These are phyloP conservation scores for Drosophila neocordata DNA, from an alignment of 1,140 invertebrate species.

Conservation along the genomic window DNA sequence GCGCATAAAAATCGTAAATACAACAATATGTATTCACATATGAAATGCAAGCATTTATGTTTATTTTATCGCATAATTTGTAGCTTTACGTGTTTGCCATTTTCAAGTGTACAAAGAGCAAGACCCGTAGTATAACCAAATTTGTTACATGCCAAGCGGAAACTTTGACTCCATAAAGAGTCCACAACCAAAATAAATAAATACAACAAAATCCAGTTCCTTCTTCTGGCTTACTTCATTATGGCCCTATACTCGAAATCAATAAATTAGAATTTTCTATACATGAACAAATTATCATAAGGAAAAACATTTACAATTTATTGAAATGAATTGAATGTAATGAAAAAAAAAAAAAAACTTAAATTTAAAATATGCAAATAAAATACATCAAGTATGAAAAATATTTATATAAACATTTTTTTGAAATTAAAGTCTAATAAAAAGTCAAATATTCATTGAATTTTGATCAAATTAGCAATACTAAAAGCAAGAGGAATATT, in stretches of 20 bases:
- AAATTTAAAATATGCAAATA: background rate
- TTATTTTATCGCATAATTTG: slow-evolving; percentile 77
- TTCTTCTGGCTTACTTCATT: slow-evolving; percentile 9
- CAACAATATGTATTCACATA: slow-evolving; percentile 45
- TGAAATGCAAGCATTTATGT: slow-evolving; percentile 29
- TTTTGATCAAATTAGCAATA: too few species aligned
- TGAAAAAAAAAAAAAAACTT: background rate
- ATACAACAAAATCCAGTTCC: background rate
- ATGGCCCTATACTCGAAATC: slow-evolving; percentile 6
- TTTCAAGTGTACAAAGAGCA: slow-evolving; percentile 30
- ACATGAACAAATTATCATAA: background rate
- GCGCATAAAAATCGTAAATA: slow-evolving; percentile 54
- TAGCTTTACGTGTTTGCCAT: slow-evolving; percentile 49
- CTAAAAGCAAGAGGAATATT: too few species aligned
- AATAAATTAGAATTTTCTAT: background rate
- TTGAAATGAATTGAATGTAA: background rate
- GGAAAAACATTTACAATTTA: background rate
- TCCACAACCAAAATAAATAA: slow-evolving; percentile 3
- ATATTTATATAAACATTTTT: too few species aligned
- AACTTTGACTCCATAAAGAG: slow-evolving; percentile 14
- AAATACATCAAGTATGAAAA: too few species aligned
- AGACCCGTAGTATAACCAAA: background rate
- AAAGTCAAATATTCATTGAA: too few species aligned
- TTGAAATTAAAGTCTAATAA: too few species aligned
- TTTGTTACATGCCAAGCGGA: slow-evolving; percentile 23